Evolutionary conservation across 2,888 invertebrate genomes (phyloP), one percentile per base, ranked within the genome.

Genomic region (Tiphia femorata): DNA sequence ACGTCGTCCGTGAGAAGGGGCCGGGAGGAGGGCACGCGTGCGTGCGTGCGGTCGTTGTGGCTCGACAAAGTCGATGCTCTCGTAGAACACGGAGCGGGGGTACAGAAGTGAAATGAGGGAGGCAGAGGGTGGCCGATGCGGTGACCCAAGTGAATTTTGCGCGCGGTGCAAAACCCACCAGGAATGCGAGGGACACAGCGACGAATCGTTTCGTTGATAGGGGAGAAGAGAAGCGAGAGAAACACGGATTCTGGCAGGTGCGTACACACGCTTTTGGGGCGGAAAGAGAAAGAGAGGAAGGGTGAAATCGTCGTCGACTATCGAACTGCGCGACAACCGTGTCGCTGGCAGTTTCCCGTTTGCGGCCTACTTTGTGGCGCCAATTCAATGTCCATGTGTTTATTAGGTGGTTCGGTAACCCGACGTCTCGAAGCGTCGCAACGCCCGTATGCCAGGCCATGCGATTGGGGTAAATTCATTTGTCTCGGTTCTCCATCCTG

Each of bases 331-430:
- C 67, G 72, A 73, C 71, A 67, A 68, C 67, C 72, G 67, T 75
- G 74, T 72, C 71, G 64, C 56, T 70, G 61, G 64, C 74, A 74
- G 75, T 69, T 73, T 73, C 64, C 63, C 67, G 68, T 74, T 80
- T 77, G 76, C 48, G 73, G 75, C 70, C 56, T 73, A 79, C 71
- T 76, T 76, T 75, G 76, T 58, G 76, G 74, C 55, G 37, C 58
- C 62, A 74, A 75, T 73, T 67, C 70, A 74, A 73, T 62, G 68
- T 43, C 59, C 58, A 50, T 19, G 47, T 67, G 65, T 71, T 73
- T 72, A 76, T 76, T 74, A 77, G 70, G 58, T 62, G 58, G 37
- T 56, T 51, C 33, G 2, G 12, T 33, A 14, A 7, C 14, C 12
- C 33, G n/a, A 2, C n/a, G n/a, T n/a, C n/a, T n/a, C n/a, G n/a